Evolutionary conservation across 2,113 vertebrate genomes (phyloP).

Genomic region (Hiodon alosoides): DNA sequence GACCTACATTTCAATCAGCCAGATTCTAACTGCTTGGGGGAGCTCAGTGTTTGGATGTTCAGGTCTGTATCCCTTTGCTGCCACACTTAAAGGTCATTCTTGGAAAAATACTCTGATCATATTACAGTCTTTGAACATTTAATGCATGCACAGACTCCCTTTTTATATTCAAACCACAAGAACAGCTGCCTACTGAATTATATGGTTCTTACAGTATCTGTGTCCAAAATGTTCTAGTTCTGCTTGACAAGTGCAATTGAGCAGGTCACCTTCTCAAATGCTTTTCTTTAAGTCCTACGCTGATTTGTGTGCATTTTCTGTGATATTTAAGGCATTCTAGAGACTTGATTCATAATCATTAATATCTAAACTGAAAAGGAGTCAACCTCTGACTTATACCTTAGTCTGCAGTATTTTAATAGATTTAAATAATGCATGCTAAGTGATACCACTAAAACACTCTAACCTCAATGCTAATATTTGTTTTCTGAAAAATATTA

Average conservation of each 20-base stretch:
- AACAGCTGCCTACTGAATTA: background rate
- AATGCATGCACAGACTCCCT: constrained; percentile 42
- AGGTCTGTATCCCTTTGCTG: constrained; percentile 52
- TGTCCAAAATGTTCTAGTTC: background rate
- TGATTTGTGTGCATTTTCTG: background rate
- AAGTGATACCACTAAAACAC: too few relatives aligned
- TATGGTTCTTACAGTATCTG: constrained; percentile 7
- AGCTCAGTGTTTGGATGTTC: constrained; percentile 47
- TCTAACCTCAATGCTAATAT: too few relatives aligned
- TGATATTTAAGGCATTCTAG: background rate
- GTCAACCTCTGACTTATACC: constrained; percentile 40
- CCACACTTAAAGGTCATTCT: constrained; percentile 57
- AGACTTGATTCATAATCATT: constrained; percentile 2
- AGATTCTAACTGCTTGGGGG: constrained; percentile 45
- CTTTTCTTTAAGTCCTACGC: background rate
- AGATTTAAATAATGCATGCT: constrained; percentile 35
- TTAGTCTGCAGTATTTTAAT: constrained; percentile 49
- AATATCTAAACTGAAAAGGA: constrained; percentile 8
- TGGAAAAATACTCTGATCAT: constrained; percentile 41
- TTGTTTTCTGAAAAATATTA: too few relatives aligned
- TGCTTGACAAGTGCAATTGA: background rate
- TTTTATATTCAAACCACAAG: constrained; percentile 9
- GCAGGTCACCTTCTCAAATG: background rate
- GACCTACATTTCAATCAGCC: constrained; percentile 44
- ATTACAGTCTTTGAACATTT: constrained; percentile 43